Percentiles rank a stretch among this genome's conserved stretches.
Conservation (phyloP, 2,888 invertebrate genomes). For the Drosophila ezoana region DNA sequence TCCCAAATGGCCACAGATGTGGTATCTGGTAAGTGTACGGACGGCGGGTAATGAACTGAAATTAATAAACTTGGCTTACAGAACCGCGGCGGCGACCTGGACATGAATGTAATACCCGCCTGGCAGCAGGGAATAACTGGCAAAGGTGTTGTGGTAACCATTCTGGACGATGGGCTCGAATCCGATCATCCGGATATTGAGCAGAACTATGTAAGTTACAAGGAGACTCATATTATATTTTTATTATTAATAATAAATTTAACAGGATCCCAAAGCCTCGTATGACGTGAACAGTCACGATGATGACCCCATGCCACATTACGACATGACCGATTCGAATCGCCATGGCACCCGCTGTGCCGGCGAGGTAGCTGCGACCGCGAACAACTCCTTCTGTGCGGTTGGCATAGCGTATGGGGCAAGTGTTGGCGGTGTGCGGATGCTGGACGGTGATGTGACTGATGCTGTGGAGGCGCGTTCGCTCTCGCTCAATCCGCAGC, state of each 20-base stretch:
- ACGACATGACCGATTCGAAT: conserved; percentile 98
- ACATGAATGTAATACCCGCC: conserved; percentile 98
- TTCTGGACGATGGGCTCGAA: conserved; percentile 98
- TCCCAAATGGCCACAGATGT: conserved; percentile 97
- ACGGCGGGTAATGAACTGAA: too few species aligned
- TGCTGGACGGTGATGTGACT: conserved; percentile 99
- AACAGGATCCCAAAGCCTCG: conserved; percentile 96
- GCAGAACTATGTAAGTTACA: conserved; percentile 92
- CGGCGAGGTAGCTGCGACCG: conserved; percentile 98
- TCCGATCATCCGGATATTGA: conserved; percentile 97
- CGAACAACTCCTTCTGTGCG: conserved; percentile 97
- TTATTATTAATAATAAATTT: too few species aligned
- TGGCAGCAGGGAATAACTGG: conserved; percentile 98
- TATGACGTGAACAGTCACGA: conserved; percentile 99
- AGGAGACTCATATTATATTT: too few species aligned
- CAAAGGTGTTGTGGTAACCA: conserved; percentile 97
- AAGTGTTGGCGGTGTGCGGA: conserved; percentile 98
- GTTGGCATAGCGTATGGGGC: conserved; percentile 98
- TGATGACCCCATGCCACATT: conserved; percentile 98
- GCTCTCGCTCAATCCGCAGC: conserved; percentile 96
- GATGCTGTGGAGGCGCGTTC: conserved; percentile 99
- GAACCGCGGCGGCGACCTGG: conserved; percentile 96
- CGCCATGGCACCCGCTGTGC: conserved; percentile 98
- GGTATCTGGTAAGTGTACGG: conserved; percentile 94
- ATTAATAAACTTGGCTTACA: conserved; percentile 81